Evolutionary conservation across 2,888 invertebrate genomes (phyloP), one percentile per base, ranked within the genome.

Genomic region (Syritta pipiens): DNA sequence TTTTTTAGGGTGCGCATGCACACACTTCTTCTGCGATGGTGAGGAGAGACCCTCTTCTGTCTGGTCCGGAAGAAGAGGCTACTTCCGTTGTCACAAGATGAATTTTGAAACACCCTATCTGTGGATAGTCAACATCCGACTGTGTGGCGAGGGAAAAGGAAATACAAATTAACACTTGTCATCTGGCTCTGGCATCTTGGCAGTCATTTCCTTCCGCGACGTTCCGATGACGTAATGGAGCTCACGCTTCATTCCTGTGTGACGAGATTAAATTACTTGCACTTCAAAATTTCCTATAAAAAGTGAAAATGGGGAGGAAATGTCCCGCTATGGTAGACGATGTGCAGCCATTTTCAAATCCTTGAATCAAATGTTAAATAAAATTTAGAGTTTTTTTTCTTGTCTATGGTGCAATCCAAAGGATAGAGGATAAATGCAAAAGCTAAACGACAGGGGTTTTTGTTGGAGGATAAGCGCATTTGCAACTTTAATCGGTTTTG

Each of bases 1-100:
- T 30, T 9, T 30, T 17, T 24, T 22, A 71, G 53, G 62, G 71
- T 60, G 46, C 49, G 17, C 30, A n/a, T 10, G 7, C n/a, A 6
- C 28, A 7, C 37, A 9, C 30, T 1, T 12, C n/a, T 20, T n/a
- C 9, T n/a, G 7, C 3, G 7, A 12, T 9, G n/a, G 24, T 30
- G 17, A 5, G n/a, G 9, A 22, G 49, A 49, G 28, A 59, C 68
- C 55, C 62, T 42, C 48, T 57, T 60, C 9, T 37, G 68, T 62
- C 62, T 76, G 32, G 68, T 28, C 75, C 75, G 68, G 62, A 68
- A 76, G 62, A 62, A 76, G 62, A 35, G 62, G 35, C 57, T 44
- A 69, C 68, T 76, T 76, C 75, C 75, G 75, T 63, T 51, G 32
- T 12, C 32, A 24, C 42, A 10, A 55, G 35, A 59, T 65, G 37